Evolutionary conservation across 2,888 invertebrate species (phyloP), one percentile per base, ranked within the genome.

Genomic region (Agrypnus murinus): DNA sequence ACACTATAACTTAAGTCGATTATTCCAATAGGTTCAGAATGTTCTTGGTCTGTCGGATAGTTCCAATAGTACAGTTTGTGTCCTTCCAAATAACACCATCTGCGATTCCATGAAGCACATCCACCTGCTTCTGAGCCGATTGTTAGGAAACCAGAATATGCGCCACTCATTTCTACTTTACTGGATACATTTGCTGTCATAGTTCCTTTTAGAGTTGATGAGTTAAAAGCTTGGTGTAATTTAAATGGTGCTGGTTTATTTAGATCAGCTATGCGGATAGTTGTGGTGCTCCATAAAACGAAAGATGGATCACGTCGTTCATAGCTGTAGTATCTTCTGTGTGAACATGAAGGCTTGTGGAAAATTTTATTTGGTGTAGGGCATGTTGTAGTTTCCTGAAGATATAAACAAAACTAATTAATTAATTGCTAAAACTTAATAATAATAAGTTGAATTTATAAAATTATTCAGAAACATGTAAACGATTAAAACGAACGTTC

Each of bases 31-130:
- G 87, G 86, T 10, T 69, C 77, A 17, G 81, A 77, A 6, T 78
- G 79, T 17, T 79, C 83, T 59, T 81, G 81, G 64, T 86, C 86
- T 25, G 83, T 80, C 1, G 87, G 88, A 80, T 87, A 86, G 64
- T 86, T 86, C 88, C 88, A 89, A 40, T 87, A 86, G 36, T 80
- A 77, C 1, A 89, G 74, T 0, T 76, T 74, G 10, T 86, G 80
- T 0, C 86, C 86, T 34, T 85, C 81, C 2, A 89, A 78, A 7
- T 84, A 82, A 77, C 88, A 88, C 88, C 88, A 89, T 59, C 86
- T 82, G 0, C 87, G 84, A 79, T 88, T 88, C 89, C 89, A 89
- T 45, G 81, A 81, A 17, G 85, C 83, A 3, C 80, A 78, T 1
- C 82, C 80, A 5, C 82, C 84, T 0, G 74, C 75, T 19, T 86